These are phyloP conservation scores for Drosophila persimilis DNA, from an alignment of 1,140 invertebrate species.

Conservation along the genomic window DNA sequence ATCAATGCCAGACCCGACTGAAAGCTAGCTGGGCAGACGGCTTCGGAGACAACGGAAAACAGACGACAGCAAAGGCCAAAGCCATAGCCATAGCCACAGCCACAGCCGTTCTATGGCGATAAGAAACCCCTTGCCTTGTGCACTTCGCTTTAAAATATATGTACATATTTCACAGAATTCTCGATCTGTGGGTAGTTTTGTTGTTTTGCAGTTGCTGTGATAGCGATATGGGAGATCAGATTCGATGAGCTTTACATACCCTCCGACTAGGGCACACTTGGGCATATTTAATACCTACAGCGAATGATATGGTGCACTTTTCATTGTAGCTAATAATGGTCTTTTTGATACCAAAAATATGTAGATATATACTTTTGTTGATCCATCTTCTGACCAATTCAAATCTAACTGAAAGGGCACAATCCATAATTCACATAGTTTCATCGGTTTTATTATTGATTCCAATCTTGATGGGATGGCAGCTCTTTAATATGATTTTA, in stretches of 20 bases:
- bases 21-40: conserved; percentile 31
- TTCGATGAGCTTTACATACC: conserved; percentile 6
- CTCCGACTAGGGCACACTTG: background rate
- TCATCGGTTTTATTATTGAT: no score
- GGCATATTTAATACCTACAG: background rate
- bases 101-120: conserved; percentile 23
- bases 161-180: conserved; percentile 6
- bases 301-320: no score
- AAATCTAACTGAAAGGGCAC: no score
- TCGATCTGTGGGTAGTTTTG: conserved; percentile 1
- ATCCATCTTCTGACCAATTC: no score
- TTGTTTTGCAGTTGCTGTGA: conserved; percentile 5
- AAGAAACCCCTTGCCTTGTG: conserved; percentile 56
- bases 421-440: no score
- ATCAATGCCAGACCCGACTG: conserved; percentile 67
- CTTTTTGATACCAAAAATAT: no score
- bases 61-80: background rate
- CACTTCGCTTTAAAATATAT: conserved; percentile 19
- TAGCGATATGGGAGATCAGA: conserved; percentile 5
- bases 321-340: no score
- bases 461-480: no score
- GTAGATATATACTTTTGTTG: no score
- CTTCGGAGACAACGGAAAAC: conserved; percentile 12
- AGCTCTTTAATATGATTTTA: no score
- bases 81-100: conserved; percentile 1